A percentile compares a stretch with the other conserved stretches of the same genome.
These are phyloP conservation scores for Zonitis immaculata DNA, from an alignment of 2,888 invertebrate genomes.

Conservation along the genomic window DNA sequence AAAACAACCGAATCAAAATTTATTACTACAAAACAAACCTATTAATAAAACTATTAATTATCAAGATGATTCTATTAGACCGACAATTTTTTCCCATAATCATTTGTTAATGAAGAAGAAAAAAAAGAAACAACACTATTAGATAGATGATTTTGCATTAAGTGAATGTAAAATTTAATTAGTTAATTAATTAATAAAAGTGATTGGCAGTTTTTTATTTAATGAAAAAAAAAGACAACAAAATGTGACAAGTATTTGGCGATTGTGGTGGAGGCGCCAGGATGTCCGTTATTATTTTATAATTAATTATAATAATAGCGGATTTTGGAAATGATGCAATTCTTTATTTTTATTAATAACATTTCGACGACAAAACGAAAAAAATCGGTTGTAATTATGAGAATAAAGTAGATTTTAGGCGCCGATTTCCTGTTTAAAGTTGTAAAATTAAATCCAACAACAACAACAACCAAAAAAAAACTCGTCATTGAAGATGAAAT, in stretches of 20 bases:
- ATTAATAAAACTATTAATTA: background rate
- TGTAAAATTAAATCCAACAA: too few species aligned
- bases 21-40: background rate
- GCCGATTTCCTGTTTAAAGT: slow-evolving; percentile 29
- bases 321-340: slow-evolving; percentile 5
- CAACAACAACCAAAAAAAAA: background rate
- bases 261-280: slow-evolving; percentile 4
- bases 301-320: background rate
- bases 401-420: slow-evolving; percentile 27
- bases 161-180: background rate
- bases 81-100: too few species aligned
- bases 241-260: too few species aligned
- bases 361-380: too few species aligned
- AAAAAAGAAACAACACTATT: background rate
- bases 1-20: too few species aligned
- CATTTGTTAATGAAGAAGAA: too few species aligned
- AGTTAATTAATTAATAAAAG: background rate
- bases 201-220: background rate
- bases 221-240: background rate
- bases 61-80: background rate
- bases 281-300: background rate
- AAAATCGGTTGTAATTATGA: slow-evolving; percentile 29
- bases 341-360: background rate
- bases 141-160: background rate
- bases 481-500: background rate